Evolutionary conservation across 1,140 invertebrate genomes (phyloP).

Genomic region (Harpegnathos saltator): DNA sequence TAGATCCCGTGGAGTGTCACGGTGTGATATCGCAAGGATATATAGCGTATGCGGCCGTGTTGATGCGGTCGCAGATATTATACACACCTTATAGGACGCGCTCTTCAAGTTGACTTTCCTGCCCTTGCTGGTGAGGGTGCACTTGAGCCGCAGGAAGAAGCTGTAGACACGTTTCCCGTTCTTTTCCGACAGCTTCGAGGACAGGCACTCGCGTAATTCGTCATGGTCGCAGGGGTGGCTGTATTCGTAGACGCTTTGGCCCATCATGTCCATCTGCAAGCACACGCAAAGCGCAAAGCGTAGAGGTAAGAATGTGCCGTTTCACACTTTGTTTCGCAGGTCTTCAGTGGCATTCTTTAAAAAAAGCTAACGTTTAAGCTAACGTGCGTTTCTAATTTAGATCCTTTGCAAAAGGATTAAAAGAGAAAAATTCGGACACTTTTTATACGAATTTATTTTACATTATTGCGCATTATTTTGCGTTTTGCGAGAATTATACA

Average conservation of each 20-base stretch:
- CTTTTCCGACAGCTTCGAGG: constrained; percentile 85
- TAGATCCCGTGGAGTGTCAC: too few species aligned
- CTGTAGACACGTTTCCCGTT: constrained; percentile 85
- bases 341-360: too few species aligned
- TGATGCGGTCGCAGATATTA: neutral
- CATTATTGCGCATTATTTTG: too few species aligned
- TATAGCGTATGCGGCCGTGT: neutral
- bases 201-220: constrained; percentile 93
- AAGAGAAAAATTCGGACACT: too few species aligned
- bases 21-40: too few species aligned
- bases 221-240: constrained; percentile 98
- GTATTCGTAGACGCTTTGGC: constrained; percentile 97
- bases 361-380: too few species aligned
- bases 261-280: constrained; percentile 96
- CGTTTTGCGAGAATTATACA: too few species aligned
- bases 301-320: neutral
- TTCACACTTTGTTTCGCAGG: neutral
- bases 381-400: too few species aligned
- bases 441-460: too few species aligned
- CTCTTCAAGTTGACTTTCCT: constrained; percentile 96
- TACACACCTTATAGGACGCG: constrained; percentile 95
- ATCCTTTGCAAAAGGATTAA: too few species aligned
- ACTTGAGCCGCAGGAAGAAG: constrained; percentile 95
- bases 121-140: constrained; percentile 95
- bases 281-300: constrained; percentile 26